phyloP scores from a whole-genome alignment of 1,140 invertebrate species.

The Euura lappo region DNA sequence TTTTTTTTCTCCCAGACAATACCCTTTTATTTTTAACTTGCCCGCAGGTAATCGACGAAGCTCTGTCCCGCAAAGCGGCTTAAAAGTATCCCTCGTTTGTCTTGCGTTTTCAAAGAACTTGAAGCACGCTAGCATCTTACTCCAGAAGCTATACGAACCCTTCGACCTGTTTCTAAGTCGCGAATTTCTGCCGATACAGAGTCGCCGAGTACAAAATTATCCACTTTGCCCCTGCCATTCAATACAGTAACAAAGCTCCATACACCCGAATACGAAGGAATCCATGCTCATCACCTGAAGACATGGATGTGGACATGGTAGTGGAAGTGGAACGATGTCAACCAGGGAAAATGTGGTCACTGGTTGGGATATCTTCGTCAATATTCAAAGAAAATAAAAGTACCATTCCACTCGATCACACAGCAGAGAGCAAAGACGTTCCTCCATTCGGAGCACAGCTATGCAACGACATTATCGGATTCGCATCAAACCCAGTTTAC shows the following conservation, averaged over 20 bases:
- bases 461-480: conserved; percentile 51
- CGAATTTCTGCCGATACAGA: too few relatives aligned
- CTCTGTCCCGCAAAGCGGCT: not conserved
- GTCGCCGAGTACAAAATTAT: too few relatives aligned
- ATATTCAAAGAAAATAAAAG: conserved; percentile 37
- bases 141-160: too few relatives aligned
- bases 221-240: too few relatives aligned
- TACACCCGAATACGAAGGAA: too few relatives aligned
- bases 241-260: too few relatives aligned
- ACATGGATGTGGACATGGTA: conserved; percentile 25
- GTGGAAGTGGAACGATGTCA: conserved; percentile 16
- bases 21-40: conserved; percentile 1
- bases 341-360: not conserved
- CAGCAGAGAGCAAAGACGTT: too few relatives aligned
- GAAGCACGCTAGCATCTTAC: too few relatives aligned
- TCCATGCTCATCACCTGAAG: conserved; percentile 26
- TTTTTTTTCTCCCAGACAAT: not conserved
- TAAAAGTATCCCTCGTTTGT: too few relatives aligned
- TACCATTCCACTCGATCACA: conserved; percentile 25
- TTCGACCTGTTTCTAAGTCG: too few relatives aligned
- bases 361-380: conserved; percentile 23
- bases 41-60: not conserved
- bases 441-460: conserved; percentile 9
- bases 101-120: too few relatives aligned
- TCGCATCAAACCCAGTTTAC: conserved; percentile 48